Evolutionary conservation across 2,888 invertebrate genomes (phyloP).

Genomic region (Deladenus siricidicola): DNA sequence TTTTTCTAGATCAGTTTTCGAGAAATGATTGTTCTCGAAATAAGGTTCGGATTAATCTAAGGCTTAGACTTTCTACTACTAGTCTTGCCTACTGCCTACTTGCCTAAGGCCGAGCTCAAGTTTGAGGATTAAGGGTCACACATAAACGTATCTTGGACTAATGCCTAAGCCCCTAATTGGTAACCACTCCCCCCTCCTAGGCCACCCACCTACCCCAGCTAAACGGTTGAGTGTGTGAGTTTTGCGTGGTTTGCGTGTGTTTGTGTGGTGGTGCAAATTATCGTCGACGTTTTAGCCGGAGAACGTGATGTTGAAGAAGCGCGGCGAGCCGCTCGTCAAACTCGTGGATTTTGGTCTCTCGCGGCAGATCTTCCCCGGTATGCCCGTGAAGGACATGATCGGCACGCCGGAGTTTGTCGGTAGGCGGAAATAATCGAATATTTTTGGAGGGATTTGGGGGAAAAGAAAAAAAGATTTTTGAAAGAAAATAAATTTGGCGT

Average conservation of each 20-base stretch:
- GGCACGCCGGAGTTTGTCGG: slow-evolving; percentile 61
- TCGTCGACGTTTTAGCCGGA: slow-evolving; percentile 58
- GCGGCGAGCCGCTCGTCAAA: slow-evolving; percentile 59
- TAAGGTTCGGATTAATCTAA: no score
- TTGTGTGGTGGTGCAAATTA: no score
- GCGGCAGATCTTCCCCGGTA: slow-evolving; percentile 55
- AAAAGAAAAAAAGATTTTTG: not conserved
- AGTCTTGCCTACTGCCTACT: no score
- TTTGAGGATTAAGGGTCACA: no score
- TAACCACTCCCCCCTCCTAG: not conserved
- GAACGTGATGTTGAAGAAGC: slow-evolving; percentile 60
- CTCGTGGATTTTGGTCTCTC: slow-evolving; percentile 65
- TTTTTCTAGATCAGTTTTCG: no score
- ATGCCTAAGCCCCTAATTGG: no score
- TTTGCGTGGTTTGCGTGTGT: no score
- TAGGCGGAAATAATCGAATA: slow-evolving; percentile 27
- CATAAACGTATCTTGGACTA: no score
- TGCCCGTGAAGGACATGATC: slow-evolving; percentile 59
- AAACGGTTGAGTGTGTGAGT: slow-evolving; percentile 3
- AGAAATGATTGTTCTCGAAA: not conserved
- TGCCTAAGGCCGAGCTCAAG: no score
- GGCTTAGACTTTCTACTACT: no score
- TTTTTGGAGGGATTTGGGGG: not conserved
- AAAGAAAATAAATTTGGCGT: not conserved
- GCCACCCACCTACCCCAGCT: no score